These are phyloP conservation scores for Phoxinus phoxinus DNA, from an alignment of 2,113 vertebrate species.

Conservation along the genomic window DNA sequence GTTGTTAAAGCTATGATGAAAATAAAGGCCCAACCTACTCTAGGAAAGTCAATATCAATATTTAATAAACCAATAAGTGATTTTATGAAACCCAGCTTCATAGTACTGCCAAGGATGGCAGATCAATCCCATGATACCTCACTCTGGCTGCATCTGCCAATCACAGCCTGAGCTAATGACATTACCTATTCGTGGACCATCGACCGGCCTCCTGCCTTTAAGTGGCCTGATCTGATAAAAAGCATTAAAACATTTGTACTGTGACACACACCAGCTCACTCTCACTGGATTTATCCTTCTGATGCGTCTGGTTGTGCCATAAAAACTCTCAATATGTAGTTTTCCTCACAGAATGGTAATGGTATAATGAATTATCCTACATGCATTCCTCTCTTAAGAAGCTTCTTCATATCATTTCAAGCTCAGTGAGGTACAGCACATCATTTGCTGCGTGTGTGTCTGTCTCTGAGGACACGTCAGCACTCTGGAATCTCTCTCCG, in stretches of 20 bases:
- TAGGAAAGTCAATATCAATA: conserved; percentile 77
- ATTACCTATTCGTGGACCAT: conserved; percentile 77
- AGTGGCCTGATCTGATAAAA: conserved; percentile 77
- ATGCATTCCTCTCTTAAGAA: neutral
- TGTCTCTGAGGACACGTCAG: conserved; percentile 48
- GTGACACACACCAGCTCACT: conserved; percentile 67
- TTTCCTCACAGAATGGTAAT: neutral
- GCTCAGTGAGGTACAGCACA: neutral
- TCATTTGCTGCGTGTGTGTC: conserved; percentile 25
- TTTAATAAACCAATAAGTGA: conserved; percentile 78
- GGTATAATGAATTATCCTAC: neutral
- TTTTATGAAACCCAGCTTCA: conserved; percentile 66
- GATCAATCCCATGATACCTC: conserved; percentile 71
- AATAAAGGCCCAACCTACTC: conserved; percentile 53
- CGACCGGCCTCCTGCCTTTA: conserved; percentile 71
- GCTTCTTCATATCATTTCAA: neutral
- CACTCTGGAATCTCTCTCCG: conserved; percentile 56
- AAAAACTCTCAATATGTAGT: neutral
- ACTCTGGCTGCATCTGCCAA: conserved; percentile 64
- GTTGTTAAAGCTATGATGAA: neutral
- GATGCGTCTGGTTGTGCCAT: neutral
- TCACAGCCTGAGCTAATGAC: conserved; percentile 68
- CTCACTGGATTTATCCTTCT: neutral
- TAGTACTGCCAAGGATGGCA: conserved; percentile 60
- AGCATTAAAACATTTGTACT: conserved; percentile 79